These are phyloP conservation scores for Baccha elongata DNA, from an alignment of 2,888 invertebrate species.

Conservation along the genomic window DNA sequence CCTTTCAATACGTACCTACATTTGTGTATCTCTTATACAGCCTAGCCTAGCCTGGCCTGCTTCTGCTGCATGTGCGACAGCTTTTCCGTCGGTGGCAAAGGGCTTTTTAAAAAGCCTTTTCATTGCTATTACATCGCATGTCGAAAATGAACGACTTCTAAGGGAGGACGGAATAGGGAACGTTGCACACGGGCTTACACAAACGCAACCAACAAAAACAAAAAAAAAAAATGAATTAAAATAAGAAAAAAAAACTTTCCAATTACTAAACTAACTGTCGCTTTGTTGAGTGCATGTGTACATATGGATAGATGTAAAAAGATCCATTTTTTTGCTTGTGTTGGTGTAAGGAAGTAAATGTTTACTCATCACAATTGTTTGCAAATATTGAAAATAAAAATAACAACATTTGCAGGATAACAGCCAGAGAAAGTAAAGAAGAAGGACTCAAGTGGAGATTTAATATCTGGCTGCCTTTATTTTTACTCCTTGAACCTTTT, in stretches of 20 bases:
- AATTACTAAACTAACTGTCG: conserved; percentile 56
- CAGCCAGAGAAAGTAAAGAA: conserved; percentile 5
- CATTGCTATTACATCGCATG: conserved; percentile 47
- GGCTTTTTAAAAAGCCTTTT: conserved; percentile 62
- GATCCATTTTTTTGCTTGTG: conserved; percentile 9
- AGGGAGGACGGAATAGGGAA: neutral
- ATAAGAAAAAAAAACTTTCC: conserved; percentile 33
- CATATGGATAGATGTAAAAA: conserved; percentile 19
- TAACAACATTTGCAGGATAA: neutral
- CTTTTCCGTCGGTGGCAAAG: conserved; percentile 55
- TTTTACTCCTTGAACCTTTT: conserved; percentile 29
- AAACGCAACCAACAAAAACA: neutral
- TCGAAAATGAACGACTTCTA: conserved; percentile 9
- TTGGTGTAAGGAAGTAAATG: conserved; percentile 37
- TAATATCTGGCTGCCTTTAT: conserved; percentile 22
- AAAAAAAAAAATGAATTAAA: conserved; percentile 14
- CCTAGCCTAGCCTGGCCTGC: neutral
- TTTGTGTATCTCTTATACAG: conserved; percentile 22
- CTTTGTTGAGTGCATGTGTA: neutral
- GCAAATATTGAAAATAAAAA: neutral
- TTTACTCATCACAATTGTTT: conserved; percentile 18
- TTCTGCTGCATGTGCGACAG: conserved; percentile 65
- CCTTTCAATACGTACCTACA: conserved; percentile 44
- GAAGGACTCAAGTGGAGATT: conserved; percentile 1
- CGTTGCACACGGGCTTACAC: neutral